A percentile compares a stretch with the other conserved stretches of the same genome.
These are phyloP conservation scores for Glyphotaelius pellucidus DNA, from an alignment of 2,888 invertebrate genomes.

Conservation along the genomic window DNA sequence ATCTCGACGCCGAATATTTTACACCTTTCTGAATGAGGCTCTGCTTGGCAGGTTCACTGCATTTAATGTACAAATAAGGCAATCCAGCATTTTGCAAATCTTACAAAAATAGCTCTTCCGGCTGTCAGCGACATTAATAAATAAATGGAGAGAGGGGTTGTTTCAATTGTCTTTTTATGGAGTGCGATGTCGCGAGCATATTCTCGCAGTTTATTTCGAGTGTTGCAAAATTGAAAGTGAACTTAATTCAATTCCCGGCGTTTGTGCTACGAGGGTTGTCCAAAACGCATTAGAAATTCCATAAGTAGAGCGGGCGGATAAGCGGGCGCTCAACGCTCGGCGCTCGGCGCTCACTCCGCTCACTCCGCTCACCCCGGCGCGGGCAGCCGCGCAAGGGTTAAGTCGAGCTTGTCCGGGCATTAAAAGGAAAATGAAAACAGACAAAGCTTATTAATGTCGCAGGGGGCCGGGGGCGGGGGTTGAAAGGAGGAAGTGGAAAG, in stretches of 20 bases:
- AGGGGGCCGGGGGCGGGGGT: conserved; percentile 16
- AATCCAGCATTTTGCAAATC: not conserved
- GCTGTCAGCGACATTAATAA: not conserved
- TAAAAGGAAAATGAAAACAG: conserved; percentile 65
- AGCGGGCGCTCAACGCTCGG: conserved; percentile 25
- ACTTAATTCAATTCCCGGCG: conserved; percentile 46
- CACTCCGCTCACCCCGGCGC: not conserved
- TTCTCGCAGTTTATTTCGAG: not conserved
- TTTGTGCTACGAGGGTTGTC: conserved; percentile 23
- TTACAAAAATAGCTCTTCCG: not conserved
- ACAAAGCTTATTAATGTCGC: conserved; percentile 65
- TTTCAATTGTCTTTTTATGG: not conserved
- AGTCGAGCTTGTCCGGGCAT: conserved; percentile 52
- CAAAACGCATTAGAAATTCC: conserved; percentile 48
- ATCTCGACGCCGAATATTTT: not conserved
- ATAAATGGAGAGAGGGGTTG: not conserved
- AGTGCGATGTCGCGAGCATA: conserved; percentile 2
- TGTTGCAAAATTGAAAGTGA: conserved; percentile 32
- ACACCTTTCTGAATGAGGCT: not conserved
- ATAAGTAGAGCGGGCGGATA: conserved; percentile 51
- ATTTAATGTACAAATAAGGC: not conserved
- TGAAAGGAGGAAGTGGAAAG: not conserved
- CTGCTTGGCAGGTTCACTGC: not conserved
- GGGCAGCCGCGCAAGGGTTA: conserved; percentile 40
- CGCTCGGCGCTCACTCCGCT: not conserved